Evolutionary conservation across 2,888 invertebrate species (phyloP).

Genomic region (Acronicta psi): DNA sequence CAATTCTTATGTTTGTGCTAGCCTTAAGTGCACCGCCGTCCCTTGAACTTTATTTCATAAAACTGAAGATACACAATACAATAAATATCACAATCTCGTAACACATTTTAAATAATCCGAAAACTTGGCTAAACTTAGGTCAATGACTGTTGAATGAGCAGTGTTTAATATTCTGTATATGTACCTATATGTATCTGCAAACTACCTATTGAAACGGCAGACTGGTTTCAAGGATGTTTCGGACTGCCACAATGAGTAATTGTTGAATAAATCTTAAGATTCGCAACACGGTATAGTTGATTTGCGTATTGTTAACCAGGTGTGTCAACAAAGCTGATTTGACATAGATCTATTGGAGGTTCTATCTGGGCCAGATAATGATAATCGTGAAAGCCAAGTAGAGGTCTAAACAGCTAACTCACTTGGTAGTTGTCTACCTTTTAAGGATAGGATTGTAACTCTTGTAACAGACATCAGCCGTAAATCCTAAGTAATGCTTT

Average conservation of each 20-base stretch:
- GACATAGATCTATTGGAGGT: conserved; percentile 13
- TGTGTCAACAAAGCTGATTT: conserved; percentile 23
- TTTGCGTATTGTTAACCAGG: conserved; percentile 43
- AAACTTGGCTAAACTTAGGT: conserved; percentile 51
- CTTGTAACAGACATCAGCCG: conserved; percentile 2
- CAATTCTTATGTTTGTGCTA: conserved; percentile 3
- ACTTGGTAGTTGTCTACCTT: conserved; percentile 2
- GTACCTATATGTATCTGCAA: conserved; percentile 36
- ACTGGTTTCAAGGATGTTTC: conserved; percentile 66
- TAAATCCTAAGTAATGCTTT: conserved; percentile 9
- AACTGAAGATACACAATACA: conserved; percentile 5
- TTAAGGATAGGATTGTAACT: conserved; percentile 11
- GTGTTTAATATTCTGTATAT: conserved; percentile 19
- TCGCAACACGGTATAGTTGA: conserved; percentile 9
- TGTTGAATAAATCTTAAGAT: conserved; percentile 23
- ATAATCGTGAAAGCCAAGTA: conserved; percentile 8
- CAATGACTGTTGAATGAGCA: conserved; percentile 48
- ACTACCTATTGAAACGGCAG: conserved; percentile 58
- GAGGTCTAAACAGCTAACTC: background rate
- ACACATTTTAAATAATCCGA: conserved; percentile 5
- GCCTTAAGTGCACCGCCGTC: conserved; percentile 19
- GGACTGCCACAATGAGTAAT: conserved; percentile 38
- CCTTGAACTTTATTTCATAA: conserved; percentile 23
- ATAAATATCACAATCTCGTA: conserved; percentile 13
- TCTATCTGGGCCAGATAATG: conserved; percentile 10